phyloP scores from a whole-genome alignment of 2,797 vertebrate genomes.

The Capromys pilorides region DNA sequence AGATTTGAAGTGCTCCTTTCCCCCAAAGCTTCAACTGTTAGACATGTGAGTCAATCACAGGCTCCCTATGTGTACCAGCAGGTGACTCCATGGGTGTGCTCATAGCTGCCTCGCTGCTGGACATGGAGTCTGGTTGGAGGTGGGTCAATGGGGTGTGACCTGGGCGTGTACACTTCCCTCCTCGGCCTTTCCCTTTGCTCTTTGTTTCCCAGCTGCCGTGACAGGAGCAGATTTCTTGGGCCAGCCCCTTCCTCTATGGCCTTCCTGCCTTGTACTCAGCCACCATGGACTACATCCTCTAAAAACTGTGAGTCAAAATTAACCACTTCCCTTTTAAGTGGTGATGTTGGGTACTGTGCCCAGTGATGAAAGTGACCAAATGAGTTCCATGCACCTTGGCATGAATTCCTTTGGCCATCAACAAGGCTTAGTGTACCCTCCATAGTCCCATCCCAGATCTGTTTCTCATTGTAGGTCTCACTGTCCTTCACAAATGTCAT shows the following conservation, averaged over 20 bases:
- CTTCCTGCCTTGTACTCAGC: neutral
- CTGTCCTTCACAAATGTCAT: neutral
- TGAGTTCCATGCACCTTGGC: neutral
- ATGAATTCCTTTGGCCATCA: neutral
- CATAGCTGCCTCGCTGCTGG: neutral
- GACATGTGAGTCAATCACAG: neutral
- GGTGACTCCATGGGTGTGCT: neutral
- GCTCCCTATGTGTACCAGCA: neutral
- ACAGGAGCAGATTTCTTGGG: neutral
- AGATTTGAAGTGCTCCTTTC: neutral
- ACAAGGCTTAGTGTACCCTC: neutral
- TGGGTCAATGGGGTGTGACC: neutral
- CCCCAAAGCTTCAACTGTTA: neutral
- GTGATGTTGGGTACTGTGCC: neutral
- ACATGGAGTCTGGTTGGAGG: neutral
- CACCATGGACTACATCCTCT: neutral
- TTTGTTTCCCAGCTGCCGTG: neutral
- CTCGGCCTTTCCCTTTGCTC: neutral
- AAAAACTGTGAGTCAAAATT: neutral
- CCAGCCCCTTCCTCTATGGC: neutral
- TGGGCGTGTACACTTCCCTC: neutral
- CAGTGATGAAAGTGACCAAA: neutral
- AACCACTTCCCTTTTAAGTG: neutral
- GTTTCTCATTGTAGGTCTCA: neutral
- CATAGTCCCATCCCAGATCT: neutral